Evolutionary conservation across 1,140 invertebrate genomes (phyloP).

Genomic region (Cydia amplana): DNA sequence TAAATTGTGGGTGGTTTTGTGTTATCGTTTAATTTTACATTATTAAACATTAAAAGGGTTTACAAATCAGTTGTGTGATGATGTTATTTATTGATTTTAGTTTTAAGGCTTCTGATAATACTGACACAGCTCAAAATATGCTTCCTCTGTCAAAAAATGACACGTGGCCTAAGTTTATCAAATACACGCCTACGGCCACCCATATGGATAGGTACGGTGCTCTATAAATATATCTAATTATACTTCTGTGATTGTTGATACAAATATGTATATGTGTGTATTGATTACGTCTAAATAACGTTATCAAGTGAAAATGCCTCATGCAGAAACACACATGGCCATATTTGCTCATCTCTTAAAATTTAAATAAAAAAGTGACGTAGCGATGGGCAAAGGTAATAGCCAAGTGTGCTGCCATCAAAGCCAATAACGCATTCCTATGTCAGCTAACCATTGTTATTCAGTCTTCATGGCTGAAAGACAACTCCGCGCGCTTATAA

Average conservation of each 20-base stretch:
- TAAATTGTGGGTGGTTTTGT: conserved; percentile 73
- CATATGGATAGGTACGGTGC: not conserved
- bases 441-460: conserved; percentile 46
- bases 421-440: conserved; percentile 46
- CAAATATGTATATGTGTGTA: not conserved
- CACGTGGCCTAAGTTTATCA: not conserved
- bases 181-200: not conserved
- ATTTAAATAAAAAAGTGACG: no score
- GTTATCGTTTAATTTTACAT: conserved; percentile 44
- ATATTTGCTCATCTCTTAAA: no score
- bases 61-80: no score
- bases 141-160: not conserved
- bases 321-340: no score
- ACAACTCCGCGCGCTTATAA: conserved; percentile 62
- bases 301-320: not conserved
- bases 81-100: not conserved
- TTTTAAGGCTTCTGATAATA: not conserved
- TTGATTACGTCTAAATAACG: not conserved
- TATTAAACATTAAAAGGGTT: not conserved
- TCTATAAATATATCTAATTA: not conserved
- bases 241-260: not conserved
- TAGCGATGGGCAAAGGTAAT: no score
- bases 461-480: conserved; percentile 53
- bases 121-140: not conserved
- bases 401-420: not conserved